Evolutionary conservation across 2,113 vertebrate genomes (phyloP).

Genomic region (Cranoglanis bouderius): DNA sequence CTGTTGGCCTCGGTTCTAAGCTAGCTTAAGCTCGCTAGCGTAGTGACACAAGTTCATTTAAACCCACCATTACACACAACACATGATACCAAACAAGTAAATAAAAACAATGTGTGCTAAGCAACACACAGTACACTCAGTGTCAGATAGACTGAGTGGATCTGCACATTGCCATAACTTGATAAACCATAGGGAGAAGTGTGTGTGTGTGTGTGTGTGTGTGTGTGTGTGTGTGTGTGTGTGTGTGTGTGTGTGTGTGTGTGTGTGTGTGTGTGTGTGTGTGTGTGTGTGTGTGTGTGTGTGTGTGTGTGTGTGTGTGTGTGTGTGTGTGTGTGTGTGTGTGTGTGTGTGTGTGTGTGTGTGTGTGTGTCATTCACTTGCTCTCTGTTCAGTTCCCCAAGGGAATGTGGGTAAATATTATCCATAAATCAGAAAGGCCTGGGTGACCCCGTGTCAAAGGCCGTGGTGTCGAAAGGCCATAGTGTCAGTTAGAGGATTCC

Average conservation of each 20-base stretch:
- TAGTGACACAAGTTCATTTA: neutral
- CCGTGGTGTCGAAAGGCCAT: neutral
- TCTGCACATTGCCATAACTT: neutral
- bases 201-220: neutral
- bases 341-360: constrained; percentile 15
- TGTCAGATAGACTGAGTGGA: neutral
- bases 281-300: too few relatives aligned
- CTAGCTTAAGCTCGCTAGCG: neutral
- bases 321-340: neutral
- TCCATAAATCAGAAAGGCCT: constrained; percentile 16
- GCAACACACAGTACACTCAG: neutral
- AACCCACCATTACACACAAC: neutral
- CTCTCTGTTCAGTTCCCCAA: neutral
- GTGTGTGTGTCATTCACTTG: neutral
- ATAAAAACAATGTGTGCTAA: neutral
- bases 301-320: neutral
- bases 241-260: neutral
- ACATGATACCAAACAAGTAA: neutral
- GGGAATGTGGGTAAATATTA: constrained; percentile 39
- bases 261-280: too few relatives aligned
- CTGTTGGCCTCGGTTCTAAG: neutral
- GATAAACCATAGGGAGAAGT: neutral
- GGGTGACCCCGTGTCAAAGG: constrained; percentile 31
- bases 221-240: neutral
- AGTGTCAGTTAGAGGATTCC: constrained; percentile 5